phyloP scores from a whole-genome alignment of 2,797 vertebrate species.

The Lepus townsendii region DNA sequence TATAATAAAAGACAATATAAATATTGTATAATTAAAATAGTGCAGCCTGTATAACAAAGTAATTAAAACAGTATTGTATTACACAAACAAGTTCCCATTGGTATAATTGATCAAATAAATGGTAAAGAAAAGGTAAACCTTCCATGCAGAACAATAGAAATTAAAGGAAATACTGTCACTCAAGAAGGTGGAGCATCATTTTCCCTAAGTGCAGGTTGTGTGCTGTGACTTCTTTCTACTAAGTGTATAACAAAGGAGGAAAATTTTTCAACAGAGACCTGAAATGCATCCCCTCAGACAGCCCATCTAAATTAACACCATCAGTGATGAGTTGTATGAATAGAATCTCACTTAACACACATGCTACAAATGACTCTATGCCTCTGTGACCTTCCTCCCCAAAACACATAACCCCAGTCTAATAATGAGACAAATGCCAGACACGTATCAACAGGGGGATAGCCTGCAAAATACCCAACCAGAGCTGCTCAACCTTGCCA shows the following conservation, averaged over 20 bases:
- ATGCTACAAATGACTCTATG: background rate
- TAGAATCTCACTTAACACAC: background rate
- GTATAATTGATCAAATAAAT: background rate
- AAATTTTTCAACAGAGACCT: background rate
- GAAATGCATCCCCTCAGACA: background rate
- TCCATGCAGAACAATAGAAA: background rate
- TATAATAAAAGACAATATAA: no score
- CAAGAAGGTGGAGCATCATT: background rate
- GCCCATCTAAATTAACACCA: background rate
- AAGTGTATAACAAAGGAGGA: background rate
- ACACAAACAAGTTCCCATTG: background rate
- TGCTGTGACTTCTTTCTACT: no score
- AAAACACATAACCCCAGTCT: background rate
- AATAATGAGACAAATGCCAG: background rate
- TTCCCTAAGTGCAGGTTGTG: no score
- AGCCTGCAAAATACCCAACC: background rate
- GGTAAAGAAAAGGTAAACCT: background rate
- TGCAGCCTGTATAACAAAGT: background rate
- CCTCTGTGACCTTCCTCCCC: background rate
- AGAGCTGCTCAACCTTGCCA: background rate
- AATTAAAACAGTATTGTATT: background rate
- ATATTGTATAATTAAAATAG: background rate
- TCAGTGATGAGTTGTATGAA: background rate
- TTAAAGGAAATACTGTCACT: no score
- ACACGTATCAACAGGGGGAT: accelerated